Percentiles rank a stretch among this genome's conserved stretches.
Evolutionary conservation across 2,888 invertebrate species (phyloP).

Genomic region (Siphlonurus alternatus): DNA sequence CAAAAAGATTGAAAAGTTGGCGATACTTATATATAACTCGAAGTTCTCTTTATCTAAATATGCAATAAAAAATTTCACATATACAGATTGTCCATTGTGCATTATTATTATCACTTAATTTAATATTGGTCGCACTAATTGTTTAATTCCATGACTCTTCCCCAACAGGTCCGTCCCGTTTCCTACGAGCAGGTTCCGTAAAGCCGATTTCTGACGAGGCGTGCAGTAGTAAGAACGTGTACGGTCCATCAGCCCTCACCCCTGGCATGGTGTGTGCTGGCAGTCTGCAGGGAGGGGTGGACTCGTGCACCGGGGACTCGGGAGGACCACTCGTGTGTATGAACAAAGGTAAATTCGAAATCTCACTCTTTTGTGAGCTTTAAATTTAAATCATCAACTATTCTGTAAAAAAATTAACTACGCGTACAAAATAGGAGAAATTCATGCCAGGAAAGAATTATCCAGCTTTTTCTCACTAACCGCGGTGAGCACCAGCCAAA

Average conservation of each 20-base stretch:
- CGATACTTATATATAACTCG: too few species aligned
- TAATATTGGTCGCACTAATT: too few species aligned
- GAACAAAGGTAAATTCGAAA: slow-evolving; percentile 17
- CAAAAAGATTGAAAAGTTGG: too few species aligned
- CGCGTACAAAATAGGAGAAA: too few species aligned
- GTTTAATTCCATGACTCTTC: too few species aligned
- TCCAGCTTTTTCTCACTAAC: too few species aligned
- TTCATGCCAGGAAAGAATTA: too few species aligned
- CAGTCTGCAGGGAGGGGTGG: slow-evolving; percentile 51
- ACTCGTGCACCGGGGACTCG: slow-evolving; percentile 70
- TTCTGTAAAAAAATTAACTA: neutral
- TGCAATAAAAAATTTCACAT: too few species aligned
- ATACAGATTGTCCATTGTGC: too few species aligned
- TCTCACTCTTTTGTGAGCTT: slow-evolving; percentile 36
- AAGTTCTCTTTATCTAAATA: too few species aligned
- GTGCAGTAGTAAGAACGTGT: slow-evolving; percentile 26
- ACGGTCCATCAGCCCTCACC: slow-evolving; percentile 41
- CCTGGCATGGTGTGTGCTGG: slow-evolving; percentile 71
- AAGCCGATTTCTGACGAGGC: neutral
- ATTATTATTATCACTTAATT: too few species aligned
- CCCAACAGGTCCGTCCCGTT: neutral
- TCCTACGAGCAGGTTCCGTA: neutral
- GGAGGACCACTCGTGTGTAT: slow-evolving; percentile 68
- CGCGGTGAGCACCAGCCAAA: too few species aligned
- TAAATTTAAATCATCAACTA: slow-evolving; percentile 10